A percentile compares a stretch with the other conserved stretches of the same genome.
These are phyloP conservation scores for Octonoba sinensis DNA, from an alignment of 2,888 invertebrate genomes.

Conservation along the genomic window DNA sequence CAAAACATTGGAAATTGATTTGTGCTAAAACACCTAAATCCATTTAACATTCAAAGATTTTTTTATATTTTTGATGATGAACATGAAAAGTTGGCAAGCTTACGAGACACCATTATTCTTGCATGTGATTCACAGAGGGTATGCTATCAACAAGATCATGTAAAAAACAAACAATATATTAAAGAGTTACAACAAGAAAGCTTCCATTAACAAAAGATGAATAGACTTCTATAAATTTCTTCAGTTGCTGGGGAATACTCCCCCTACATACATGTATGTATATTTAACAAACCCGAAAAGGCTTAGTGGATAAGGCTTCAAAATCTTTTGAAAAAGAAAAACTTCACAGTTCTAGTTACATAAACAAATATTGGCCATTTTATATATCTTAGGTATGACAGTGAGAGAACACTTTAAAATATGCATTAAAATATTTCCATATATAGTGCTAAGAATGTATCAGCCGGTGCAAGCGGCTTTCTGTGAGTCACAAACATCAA, in stretches of 20 bases:
- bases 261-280: slow-evolving; percentile 17
- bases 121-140: slow-evolving; percentile 47
- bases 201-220: slow-evolving; percentile 21
- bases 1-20: slow-evolving; percentile 44
- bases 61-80: slow-evolving; percentile 41
- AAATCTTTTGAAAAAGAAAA: slow-evolving; percentile 29
- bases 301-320: slow-evolving; percentile 51
- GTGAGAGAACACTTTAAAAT: no score
- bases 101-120: slow-evolving; percentile 38
- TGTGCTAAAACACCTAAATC: slow-evolving; percentile 58
- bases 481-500: no score
- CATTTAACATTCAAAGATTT: slow-evolving; percentile 51
- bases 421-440: no score
- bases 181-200: slow-evolving; percentile 24
- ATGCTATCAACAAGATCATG: slow-evolving; percentile 30
- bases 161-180: slow-evolving; percentile 17
- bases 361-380: no score
- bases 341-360: slow-evolving; percentile 17
- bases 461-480: no score
- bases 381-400: no score
- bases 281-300: slow-evolving; percentile 42
- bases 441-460: no score
- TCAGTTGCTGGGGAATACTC: slow-evolving; percentile 15
- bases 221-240: background rate
- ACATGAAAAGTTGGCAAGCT: slow-evolving; percentile 55